Conservation (phyloP, 2,113 vertebrate genomes). For the Oryctolagus cuniculus region DNA sequence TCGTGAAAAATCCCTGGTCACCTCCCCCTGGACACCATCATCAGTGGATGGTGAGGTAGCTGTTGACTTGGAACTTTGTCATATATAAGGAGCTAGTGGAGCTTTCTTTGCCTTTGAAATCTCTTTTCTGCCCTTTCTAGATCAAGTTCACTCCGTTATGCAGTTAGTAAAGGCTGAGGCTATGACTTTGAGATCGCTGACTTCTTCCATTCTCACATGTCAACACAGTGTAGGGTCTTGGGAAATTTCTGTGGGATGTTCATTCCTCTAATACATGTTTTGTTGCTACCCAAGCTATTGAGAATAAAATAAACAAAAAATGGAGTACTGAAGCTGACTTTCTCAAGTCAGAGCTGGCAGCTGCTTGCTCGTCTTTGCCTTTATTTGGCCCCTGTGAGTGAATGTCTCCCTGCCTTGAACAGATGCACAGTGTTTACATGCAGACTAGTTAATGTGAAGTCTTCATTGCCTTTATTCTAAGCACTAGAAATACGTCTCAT, state of each 20-base stretch:
- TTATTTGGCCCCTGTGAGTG: slow-evolving; percentile 5
- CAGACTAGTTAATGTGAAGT: slow-evolving; percentile 10
- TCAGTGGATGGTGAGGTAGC: not conserved
- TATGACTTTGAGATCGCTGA: not conserved
- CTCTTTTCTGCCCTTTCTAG: not conserved
- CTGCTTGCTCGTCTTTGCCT: not conserved
- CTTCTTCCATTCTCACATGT: not conserved
- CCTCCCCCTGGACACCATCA: not conserved
- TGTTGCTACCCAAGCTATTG: not conserved
- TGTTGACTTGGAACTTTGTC: not conserved
- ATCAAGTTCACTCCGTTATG: not conserved
- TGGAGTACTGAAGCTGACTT: not conserved
- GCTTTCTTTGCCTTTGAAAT: not conserved
- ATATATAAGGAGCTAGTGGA: not conserved
- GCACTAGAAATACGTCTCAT: slow-evolving; percentile 32
- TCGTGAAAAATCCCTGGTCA: not conserved
- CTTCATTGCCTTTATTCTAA: slow-evolving; percentile 55
- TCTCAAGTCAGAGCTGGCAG: not conserved
- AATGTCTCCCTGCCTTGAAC: slow-evolving; percentile 26
- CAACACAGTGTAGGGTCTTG: not conserved
- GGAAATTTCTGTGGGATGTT: not conserved
- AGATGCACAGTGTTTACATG: not conserved
- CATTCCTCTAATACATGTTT: not conserved
- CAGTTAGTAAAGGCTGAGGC: slow-evolving; percentile 18
- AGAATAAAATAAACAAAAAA: not conserved